A percentile compares a stretch with the other conserved stretches of the same genome.
phyloP scores from a whole-genome alignment of 1,140 invertebrate genomes.

The Scaptomyza montana region DNA sequence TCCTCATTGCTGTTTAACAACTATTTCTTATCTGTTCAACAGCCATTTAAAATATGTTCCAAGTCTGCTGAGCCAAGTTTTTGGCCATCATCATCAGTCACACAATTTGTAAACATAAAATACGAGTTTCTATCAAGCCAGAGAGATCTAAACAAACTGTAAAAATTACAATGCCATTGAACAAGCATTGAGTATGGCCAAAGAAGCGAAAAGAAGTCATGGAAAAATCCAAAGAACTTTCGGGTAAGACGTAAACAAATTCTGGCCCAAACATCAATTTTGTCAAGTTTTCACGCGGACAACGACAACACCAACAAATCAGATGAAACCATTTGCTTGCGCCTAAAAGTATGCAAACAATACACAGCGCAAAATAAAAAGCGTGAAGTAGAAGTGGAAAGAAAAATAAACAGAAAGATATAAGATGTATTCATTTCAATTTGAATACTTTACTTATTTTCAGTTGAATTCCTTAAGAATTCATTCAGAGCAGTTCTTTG shows the following conservation, averaged over 20 bases:
- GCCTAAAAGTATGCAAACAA: slow-evolving; percentile 45
- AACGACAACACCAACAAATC: slow-evolving; percentile 44
- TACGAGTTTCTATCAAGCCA: slow-evolving; percentile 38
- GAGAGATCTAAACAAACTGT: slow-evolving; percentile 54
- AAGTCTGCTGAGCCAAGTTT: not conserved
- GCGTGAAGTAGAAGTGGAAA: too few species aligned
- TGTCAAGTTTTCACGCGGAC: slow-evolving; percentile 47
- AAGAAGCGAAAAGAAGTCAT: slow-evolving; percentile 7
- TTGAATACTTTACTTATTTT: not conserved
- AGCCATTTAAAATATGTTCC: slow-evolving; percentile 28
- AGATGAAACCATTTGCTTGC: slow-evolving; percentile 32
- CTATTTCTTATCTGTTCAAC: slow-evolving; percentile 2
- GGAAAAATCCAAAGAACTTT: slow-evolving; percentile 14
- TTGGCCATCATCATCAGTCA: slow-evolving; percentile 45
- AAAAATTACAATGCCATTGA: slow-evolving; percentile 53
- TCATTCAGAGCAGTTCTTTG: not conserved
- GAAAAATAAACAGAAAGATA: not conserved
- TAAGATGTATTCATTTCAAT: slow-evolving; percentile 1
- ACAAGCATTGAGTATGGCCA: slow-evolving; percentile 2
- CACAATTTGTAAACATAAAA: slow-evolving; percentile 52
- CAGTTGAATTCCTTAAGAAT: not conserved
- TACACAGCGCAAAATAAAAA: slow-evolving; percentile 18
- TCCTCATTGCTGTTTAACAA: slow-evolving; percentile 11
- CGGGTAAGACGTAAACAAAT: slow-evolving; percentile 42
- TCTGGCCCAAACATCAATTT: slow-evolving; percentile 48